phyloP scores from a whole-genome alignment of 2,888 invertebrate genomes.

The Chrysolina americana region DNA sequence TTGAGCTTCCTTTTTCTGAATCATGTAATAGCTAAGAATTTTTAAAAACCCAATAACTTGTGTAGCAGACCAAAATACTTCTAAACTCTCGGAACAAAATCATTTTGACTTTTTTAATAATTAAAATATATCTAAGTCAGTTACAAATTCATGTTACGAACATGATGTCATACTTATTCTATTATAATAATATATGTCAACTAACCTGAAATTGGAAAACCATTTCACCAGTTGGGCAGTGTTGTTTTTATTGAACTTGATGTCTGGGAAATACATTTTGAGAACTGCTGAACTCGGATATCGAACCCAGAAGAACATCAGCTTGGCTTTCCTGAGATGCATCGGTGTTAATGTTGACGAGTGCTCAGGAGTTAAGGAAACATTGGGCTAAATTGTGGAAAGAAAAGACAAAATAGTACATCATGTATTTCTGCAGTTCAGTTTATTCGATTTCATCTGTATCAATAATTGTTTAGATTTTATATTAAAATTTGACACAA shows the following conservation, averaged over 20 bases:
- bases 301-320: conserved; percentile 99
- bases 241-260: conserved; percentile 99
- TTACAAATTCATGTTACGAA: neutral
- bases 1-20: too few relatives aligned
- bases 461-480: too few relatives aligned
- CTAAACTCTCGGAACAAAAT: too few relatives aligned
- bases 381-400: conserved; percentile 63
- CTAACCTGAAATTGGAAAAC: conserved; percentile 99
- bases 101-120: too few relatives aligned
- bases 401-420: conserved; percentile 51
- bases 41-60: neutral
- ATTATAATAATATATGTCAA: conserved; percentile 53
- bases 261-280: conserved; percentile 99
- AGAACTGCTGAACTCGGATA: conserved; percentile 99
- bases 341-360: conserved; percentile 98
- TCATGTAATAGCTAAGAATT: too few relatives aligned
- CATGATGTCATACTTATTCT: too few relatives aligned
- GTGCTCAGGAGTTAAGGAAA: conserved; percentile 90
- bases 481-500: too few relatives aligned
- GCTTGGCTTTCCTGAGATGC: conserved; percentile 99
- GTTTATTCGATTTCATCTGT: too few relatives aligned
- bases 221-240: conserved; percentile 99
- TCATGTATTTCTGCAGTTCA: neutral
- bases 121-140: neutral
- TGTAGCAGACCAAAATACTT: too few relatives aligned